Evolutionary conservation across 2,797 vertebrate species (phyloP).

Genomic region (Danio tinwini): DNA sequence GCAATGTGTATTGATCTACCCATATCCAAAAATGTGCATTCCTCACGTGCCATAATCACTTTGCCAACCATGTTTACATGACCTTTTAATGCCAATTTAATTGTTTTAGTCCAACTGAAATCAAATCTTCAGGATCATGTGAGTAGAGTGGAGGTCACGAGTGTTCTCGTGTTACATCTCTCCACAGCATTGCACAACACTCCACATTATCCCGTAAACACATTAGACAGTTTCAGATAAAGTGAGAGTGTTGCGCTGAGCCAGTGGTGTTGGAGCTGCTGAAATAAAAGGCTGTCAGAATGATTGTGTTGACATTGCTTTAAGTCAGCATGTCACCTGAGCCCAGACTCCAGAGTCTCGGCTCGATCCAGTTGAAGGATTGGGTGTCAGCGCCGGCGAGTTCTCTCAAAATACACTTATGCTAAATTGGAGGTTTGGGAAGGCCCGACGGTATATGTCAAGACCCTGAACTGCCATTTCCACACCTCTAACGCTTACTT

Average conservation of each 20-base stretch:
- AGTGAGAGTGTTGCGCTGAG: conserved; percentile 35
- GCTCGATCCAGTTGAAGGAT: conserved; percentile 57
- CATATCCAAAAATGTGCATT: neutral
- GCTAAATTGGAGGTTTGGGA: conserved; percentile 40
- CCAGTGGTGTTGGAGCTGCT: conserved; percentile 67
- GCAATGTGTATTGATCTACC: neutral
- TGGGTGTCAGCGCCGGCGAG: conserved; percentile 65
- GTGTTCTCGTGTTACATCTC: conserved; percentile 34
- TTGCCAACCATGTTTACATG: neutral
- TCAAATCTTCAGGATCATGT: neutral
- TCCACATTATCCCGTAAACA: conserved; percentile 57
- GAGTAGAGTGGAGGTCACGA: conserved; percentile 4
- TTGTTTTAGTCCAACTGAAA: neutral
- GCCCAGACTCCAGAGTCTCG: conserved; percentile 58
- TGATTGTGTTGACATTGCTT: conserved; percentile 79
- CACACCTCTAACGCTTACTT: conserved; percentile 44
- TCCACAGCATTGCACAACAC: conserved; percentile 39
- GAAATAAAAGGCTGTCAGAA: conserved; percentile 72
- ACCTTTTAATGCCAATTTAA: neutral
- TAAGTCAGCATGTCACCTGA: conserved; percentile 75
- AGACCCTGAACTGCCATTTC: conserved; percentile 53
- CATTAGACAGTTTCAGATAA: conserved; percentile 38
- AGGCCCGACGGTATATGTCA: conserved; percentile 57
- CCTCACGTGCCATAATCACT: neutral
- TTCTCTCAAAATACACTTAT: conserved; percentile 69